These are phyloP conservation scores for Mastomys natalensis DNA, from an alignment of 2,113 vertebrate species.

Conservation along the genomic window DNA sequence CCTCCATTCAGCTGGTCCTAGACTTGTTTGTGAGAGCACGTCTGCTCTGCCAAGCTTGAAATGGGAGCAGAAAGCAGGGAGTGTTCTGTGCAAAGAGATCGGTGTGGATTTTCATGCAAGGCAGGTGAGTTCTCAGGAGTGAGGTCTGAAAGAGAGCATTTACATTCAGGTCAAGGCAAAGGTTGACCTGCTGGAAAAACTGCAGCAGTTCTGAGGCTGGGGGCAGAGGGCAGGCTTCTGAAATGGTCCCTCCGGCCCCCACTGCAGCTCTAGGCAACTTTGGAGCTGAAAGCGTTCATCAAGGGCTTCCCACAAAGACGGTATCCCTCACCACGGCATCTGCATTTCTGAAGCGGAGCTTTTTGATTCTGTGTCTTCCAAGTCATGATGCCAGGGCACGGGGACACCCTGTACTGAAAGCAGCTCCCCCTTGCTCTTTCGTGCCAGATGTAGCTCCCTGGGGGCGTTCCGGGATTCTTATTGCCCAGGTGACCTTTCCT, in stretches of 20 bases:
- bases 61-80: background rate
- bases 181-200: background rate
- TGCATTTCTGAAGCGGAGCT: constrained; percentile 50
- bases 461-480: background rate
- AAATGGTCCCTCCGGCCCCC: background rate
- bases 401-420: background rate
- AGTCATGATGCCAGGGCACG: background rate
- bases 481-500: background rate
- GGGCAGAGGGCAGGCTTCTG: constrained; percentile 1
- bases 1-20: background rate
- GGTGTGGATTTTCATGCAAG: background rate
- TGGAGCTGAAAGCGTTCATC: constrained; percentile 20
- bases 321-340: background rate
- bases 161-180: constrained; percentile 36
- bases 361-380: constrained; percentile 46
- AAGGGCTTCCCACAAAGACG: constrained; percentile 52
- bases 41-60: background rate
- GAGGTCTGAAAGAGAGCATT: constrained; percentile 3
- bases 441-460: background rate
- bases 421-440: background rate
- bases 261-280: background rate
- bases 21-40: background rate
- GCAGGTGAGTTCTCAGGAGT: background rate
- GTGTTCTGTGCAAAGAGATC: background rate
- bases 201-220: constrained; percentile 36